phyloP scores from a whole-genome alignment of 2,797 vertebrate species.

The Parauchenoglanis ngamensis region DNA sequence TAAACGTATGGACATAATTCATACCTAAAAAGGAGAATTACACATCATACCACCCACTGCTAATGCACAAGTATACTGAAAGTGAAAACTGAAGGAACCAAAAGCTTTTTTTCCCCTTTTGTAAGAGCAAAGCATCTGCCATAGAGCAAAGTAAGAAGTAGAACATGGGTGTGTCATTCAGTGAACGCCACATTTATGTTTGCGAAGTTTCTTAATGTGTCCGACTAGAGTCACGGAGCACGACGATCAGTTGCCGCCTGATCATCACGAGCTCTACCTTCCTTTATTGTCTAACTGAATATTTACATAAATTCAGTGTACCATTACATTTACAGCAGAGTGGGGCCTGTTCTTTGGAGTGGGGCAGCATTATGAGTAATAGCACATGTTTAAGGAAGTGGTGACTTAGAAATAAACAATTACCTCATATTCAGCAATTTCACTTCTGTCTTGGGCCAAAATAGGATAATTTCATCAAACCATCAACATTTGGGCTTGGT shows the following conservation, averaged over 20 bases:
- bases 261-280: slow-evolving; percentile 36
- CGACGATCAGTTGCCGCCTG: neutral
- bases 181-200: neutral
- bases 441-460: slow-evolving; percentile 74
- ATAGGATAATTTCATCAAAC: slow-evolving; percentile 46
- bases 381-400: slow-evolving; percentile 72
- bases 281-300: slow-evolving; percentile 23
- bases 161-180: slow-evolving; percentile 14
- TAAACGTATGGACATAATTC: neutral
- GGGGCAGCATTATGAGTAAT: slow-evolving; percentile 60
- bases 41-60: neutral
- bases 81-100: slow-evolving; percentile 13
- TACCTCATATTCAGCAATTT: slow-evolving; percentile 76
- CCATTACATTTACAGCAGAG: slow-evolving; percentile 38
- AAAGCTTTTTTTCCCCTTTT: neutral
- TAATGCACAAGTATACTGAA: slow-evolving; percentile 1
- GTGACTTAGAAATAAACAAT: slow-evolving; percentile 75
- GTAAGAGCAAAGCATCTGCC: neutral
- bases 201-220: neutral
- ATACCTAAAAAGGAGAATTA: neutral
- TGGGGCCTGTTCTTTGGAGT: slow-evolving; percentile 44
- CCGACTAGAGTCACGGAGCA: neutral
- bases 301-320: slow-evolving; percentile 45
- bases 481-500: slow-evolving; percentile 47
- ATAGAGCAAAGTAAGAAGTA: neutral